These are phyloP conservation scores for Calidris pugnax DNA, from an alignment of 2,113 vertebrate genomes.

Conservation along the genomic window DNA sequence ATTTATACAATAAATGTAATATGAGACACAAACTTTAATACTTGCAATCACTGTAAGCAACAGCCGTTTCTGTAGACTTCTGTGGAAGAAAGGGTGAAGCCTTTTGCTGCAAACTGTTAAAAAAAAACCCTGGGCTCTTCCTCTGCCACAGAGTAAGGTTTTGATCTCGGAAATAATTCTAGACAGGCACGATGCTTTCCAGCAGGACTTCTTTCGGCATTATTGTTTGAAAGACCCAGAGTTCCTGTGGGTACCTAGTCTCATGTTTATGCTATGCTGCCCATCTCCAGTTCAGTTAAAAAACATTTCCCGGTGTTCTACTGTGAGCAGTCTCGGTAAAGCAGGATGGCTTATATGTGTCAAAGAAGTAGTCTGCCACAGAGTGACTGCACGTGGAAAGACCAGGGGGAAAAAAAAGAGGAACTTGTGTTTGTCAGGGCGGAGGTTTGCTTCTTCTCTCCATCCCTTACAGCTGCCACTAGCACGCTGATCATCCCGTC, in stretches of 20 bases:
- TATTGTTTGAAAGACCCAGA: neutral
- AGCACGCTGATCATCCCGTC: accelerated
- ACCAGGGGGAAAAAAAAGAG: neutral
- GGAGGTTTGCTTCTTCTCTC: neutral
- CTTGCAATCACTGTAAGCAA: neutral
- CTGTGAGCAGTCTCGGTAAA: neutral
- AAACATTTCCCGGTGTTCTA: neutral
- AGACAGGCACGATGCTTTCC: neutral
- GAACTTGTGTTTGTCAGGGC: neutral
- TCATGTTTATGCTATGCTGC: neutral
- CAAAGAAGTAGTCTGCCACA: neutral
- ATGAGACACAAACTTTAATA: neutral
- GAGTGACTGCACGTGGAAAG: neutral
- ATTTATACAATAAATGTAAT: neutral
- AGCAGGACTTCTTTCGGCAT: neutral
- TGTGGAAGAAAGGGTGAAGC: neutral
- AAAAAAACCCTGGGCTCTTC: neutral
- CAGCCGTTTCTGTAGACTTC: neutral
- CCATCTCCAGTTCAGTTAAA: neutral
- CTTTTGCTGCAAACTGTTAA: neutral
- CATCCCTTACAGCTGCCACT: neutral
- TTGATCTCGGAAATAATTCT: neutral
- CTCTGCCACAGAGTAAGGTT: neutral
- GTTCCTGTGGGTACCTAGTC: neutral
- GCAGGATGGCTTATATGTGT: neutral